These are phyloP conservation scores for Leistus spinibarbis DNA, from an alignment of 2,888 invertebrate genomes.

Conservation along the genomic window DNA sequence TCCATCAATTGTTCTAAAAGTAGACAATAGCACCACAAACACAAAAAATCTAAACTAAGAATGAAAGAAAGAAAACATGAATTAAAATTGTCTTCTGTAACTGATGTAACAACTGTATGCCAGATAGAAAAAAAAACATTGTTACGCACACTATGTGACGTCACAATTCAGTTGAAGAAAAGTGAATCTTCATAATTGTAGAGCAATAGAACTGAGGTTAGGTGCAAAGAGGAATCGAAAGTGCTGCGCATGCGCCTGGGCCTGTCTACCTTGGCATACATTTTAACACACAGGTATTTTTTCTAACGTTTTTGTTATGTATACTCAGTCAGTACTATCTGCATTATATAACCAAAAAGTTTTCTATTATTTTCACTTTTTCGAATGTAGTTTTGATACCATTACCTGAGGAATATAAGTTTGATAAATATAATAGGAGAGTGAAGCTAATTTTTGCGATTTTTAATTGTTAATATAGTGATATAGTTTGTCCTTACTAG, in stretches of 20 bases:
- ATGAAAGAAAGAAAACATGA: background rate
- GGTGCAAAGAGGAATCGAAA: background rate
- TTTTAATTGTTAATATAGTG: slow-evolving; percentile 26
- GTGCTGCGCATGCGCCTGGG: slow-evolving; percentile 46
- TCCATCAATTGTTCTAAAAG: background rate
- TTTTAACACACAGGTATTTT: slow-evolving; percentile 41
- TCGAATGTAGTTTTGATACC: slow-evolving; percentile 39
- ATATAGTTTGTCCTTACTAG: slow-evolving; percentile 22
- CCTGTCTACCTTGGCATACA: slow-evolving; percentile 57
- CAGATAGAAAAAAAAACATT: background rate
- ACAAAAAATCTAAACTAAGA: background rate
- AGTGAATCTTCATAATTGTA: background rate
- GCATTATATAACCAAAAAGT: slow-evolving; percentile 55
- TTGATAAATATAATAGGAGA: background rate
- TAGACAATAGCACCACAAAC: background rate
- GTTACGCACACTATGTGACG: too few relatives aligned
- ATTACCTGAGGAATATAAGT: background rate
- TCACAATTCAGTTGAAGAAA: background rate
- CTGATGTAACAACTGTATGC: background rate
- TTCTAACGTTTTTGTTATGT: slow-evolving; percentile 53
- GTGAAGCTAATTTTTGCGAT: slow-evolving; percentile 25
- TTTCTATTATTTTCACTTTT: slow-evolving; percentile 59
- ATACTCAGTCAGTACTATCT: slow-evolving; percentile 48
- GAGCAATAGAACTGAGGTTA: background rate
- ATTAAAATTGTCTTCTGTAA: background rate